A percentile compares a stretch with the other conserved stretches of the same genome.
Evolutionary conservation across 2,113 vertebrate genomes (phyloP).

Genomic region (Poeciliopsis turrubarensis): DNA sequence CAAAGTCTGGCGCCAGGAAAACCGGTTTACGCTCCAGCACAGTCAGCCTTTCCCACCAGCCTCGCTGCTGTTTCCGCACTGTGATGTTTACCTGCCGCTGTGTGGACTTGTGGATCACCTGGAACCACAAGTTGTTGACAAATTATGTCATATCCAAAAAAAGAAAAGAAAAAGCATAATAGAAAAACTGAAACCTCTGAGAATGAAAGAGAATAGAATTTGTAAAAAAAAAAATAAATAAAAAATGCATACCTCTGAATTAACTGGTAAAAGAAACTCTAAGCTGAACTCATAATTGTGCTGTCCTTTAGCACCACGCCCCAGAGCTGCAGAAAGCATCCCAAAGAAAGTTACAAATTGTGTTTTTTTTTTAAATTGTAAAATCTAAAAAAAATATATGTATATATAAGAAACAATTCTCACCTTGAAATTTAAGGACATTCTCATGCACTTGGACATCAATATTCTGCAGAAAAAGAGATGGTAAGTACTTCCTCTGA

Average conservation of each 20-base stretch:
- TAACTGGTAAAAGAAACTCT: constrained; percentile 88
- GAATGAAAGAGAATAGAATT: neutral
- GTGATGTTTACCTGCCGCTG: constrained; percentile 92
- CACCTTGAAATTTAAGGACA: constrained; percentile 89
- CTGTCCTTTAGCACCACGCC: constrained; percentile 93
- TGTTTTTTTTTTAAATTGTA: neutral
- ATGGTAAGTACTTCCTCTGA: constrained; percentile 15
- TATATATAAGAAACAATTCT: constrained; percentile 6
- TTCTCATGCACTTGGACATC: constrained; percentile 85
- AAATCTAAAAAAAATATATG: neutral
- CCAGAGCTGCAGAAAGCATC: constrained; percentile 83
- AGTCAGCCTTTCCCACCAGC: constrained; percentile 92
- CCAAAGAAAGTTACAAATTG: constrained; percentile 9
- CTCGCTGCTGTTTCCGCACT: constrained; percentile 84
- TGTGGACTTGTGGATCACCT: constrained; percentile 87
- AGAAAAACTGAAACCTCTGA: neutral
- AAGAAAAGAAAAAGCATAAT: neutral
- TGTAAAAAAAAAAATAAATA: neutral
- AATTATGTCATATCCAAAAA: too few species aligned
- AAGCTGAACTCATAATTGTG: constrained; percentile 92
- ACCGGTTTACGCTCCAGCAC: constrained; percentile 89
- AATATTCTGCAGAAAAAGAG: constrained; percentile 81
- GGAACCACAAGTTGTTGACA: neutral
- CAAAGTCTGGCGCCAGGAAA: constrained; percentile 92
- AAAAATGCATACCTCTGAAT: constrained; percentile 81